phyloP scores from a whole-genome alignment of 2,888 invertebrate species.

The Himalopsyche kuldschensis region DNA sequence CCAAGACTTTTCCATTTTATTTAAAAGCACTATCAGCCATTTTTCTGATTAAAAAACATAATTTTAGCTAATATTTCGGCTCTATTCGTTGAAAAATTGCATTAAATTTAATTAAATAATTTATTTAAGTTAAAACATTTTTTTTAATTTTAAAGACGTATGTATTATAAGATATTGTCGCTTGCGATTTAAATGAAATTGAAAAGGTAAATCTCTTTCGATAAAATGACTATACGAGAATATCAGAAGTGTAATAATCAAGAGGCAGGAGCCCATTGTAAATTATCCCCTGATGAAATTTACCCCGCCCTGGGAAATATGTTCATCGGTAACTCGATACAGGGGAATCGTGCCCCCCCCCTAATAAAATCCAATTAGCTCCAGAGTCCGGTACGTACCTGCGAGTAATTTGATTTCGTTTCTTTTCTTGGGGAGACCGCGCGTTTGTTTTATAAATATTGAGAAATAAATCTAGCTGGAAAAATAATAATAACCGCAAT shows the following conservation, averaged over 20 bases:
- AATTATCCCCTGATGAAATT: slow-evolving; percentile 2
- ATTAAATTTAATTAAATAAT: too few relatives aligned
- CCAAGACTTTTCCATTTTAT: too few relatives aligned
- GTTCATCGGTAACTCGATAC: slow-evolving; percentile 18
- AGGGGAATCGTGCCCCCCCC: background rate
- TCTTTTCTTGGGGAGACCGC: background rate
- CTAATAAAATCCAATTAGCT: slow-evolving; percentile 8
- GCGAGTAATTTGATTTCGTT: slow-evolving; percentile 1
- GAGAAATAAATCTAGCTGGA: background rate
- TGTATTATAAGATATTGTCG: too few relatives aligned
- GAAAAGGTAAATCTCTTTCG: background rate
- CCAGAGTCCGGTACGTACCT: background rate
- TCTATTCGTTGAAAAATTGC: too few relatives aligned
- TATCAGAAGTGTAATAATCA: background rate
- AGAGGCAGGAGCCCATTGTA: slow-evolving; percentile 4
- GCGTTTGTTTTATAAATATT: background rate
- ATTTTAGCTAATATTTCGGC: too few relatives aligned
- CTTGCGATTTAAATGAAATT: too few relatives aligned
- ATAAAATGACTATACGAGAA: background rate
- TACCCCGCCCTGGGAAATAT: slow-evolving; percentile 4
- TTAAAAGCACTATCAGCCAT: too few relatives aligned
- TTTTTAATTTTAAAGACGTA: too few relatives aligned
- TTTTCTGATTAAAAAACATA: too few relatives aligned
- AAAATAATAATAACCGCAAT: background rate
- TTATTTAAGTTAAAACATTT: too few relatives aligned